Conservation (phyloP, 2,888 invertebrate species). For the Yponomeuta evonymella region DNA sequence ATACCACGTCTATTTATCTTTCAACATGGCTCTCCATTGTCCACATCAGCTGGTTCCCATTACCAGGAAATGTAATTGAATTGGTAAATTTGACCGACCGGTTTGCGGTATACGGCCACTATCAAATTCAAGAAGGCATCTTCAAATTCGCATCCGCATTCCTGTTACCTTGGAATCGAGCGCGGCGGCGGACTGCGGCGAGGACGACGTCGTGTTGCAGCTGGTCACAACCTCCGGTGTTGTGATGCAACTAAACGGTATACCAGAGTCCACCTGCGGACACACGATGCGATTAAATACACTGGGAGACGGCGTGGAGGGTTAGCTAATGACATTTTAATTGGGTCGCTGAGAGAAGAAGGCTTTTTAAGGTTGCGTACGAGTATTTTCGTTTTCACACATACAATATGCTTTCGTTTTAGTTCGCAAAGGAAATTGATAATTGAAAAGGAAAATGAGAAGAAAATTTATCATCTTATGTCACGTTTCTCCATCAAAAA, state of each 20-base stretch:
- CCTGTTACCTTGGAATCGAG: slow-evolving; percentile 58
- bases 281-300: neutral
- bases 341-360: neutral
- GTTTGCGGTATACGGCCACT: neutral
- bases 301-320: neutral
- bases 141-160: neutral
- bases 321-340: neutral
- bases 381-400: too few species aligned
- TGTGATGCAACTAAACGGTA: slow-evolving; percentile 73
- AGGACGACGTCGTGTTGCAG: slow-evolving; percentile 61
- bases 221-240: slow-evolving; percentile 67
- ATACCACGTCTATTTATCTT: too few species aligned
- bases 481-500: too few species aligned
- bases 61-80: too few species aligned
- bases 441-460: too few species aligned
- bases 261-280: slow-evolving; percentile 63
- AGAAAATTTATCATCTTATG: too few species aligned
- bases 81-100: too few species aligned
- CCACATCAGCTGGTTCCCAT: too few species aligned
- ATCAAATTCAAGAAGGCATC: neutral
- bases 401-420: too few species aligned
- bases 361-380: too few species aligned
- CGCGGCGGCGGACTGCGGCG: slow-evolving; percentile 46
- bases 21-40: too few species aligned
- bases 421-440: too few species aligned